Evolutionary conservation across 2,888 invertebrate species (phyloP), one percentile per base, ranked within the genome.

Genomic region (Scelioninae gen. 2): DNA sequence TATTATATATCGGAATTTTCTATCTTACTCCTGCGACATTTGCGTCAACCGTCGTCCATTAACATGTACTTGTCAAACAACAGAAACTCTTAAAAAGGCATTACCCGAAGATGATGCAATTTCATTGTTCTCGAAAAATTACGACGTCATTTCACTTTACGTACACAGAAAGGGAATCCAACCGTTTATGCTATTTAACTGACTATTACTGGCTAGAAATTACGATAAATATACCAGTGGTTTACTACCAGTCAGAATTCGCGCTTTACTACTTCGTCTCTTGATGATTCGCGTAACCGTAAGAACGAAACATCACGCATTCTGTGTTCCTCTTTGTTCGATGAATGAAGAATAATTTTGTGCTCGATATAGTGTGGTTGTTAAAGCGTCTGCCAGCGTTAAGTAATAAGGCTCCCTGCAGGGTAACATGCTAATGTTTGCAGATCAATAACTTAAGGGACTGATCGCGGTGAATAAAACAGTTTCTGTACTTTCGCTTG

Each of bases 361-460:
- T 39, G 19, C 15, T 43, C 9, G 16, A 60, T 48, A 19, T 55
- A 18, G 52, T 15, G 22, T 37, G 37, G 45, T 50, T 43, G 45
- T 50, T 35, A 13, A 31, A 60, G 2, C 16, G 15, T 33, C 22
- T 45, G 31, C 33, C 39, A 28, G 15, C 1, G 18, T n/a, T 67
- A 60, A 69, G 46, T 46, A 60, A 69, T 45, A n/a, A 35, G 53
- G 43, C 25, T 15, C 28, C 58, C 53, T 53, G 60, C 60, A 53
- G 46, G 43, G 25, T 16, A 25, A 50, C n/a, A 28, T 16, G 39
- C 39, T 57, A 4, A 39, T 7, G 5, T 28, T 65, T 55, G 46
- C 41, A 41, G 45, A 57, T 67, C 58, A 13, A 64, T 53, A 64
- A 64, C 37, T 33, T 53, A 6, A 15, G 3, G 18, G 19, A 46